phyloP scores from a whole-genome alignment of 2,113 vertebrate genomes.

The Muntiacus muntjak region DNA sequence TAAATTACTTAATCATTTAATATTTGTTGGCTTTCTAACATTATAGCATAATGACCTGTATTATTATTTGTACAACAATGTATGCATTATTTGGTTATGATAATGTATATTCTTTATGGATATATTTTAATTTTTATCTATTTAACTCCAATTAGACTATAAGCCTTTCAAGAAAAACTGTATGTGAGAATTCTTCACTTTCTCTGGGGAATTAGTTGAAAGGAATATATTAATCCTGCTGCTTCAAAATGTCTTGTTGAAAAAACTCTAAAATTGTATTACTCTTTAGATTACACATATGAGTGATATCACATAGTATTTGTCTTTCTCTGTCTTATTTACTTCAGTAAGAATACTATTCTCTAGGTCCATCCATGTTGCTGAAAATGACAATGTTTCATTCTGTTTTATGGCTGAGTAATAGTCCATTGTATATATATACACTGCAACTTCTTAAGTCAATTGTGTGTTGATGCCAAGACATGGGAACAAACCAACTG shows the following conservation, averaged over 20 bases:
- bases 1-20: background rate
- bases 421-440: background rate
- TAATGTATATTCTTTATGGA: background rate
- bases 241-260: background rate
- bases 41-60: background rate
- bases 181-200: background rate
- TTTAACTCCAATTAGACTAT: background rate
- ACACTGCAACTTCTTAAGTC: background rate
- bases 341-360: background rate
- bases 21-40: background rate
- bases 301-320: background rate
- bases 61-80: background rate
- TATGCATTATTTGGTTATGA: background rate
- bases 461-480: background rate
- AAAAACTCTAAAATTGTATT: background rate
- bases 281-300: background rate
- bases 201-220: background rate
- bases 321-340: background rate
- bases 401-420: background rate
- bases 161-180: background rate
- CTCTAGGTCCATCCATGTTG: background rate
- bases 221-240: background rate
- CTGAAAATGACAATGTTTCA: background rate
- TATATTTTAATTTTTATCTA: background rate
- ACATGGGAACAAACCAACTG: background rate